Conservation (phyloP, 2,113 vertebrate genomes). For the Hemiscyllium ocellatum region DNA sequence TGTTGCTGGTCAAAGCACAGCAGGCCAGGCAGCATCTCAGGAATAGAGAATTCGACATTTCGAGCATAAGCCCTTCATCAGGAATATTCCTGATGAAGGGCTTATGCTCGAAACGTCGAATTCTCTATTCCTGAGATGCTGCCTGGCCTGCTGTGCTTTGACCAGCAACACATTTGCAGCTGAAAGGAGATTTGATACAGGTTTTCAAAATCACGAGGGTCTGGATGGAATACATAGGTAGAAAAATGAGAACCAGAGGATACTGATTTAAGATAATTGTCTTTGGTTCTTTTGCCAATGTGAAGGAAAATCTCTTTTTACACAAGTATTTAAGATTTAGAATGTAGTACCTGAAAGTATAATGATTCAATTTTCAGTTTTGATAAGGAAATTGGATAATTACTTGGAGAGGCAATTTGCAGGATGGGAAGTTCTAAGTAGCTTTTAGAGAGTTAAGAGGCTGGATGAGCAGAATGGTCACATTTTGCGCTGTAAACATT, state of each 20-base stretch:
- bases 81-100: too few relatives aligned
- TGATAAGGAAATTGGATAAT: not conserved
- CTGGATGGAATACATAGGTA: not conserved
- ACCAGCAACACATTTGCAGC: too few relatives aligned
- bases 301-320: not conserved
- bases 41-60: too few relatives aligned
- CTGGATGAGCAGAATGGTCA: not conserved
- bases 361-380: not conserved
- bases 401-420: not conserved
- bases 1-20: too few relatives aligned
- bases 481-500: not conserved
- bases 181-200: not conserved
- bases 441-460: not conserved
- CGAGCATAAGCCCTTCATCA: too few relatives aligned
- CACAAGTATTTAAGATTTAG: not conserved
- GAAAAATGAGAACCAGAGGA: not conserved
- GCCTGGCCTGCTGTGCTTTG: too few relatives aligned
- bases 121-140: too few relatives aligned
- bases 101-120: too few relatives aligned
- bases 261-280: not conserved
- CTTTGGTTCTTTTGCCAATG: not conserved
- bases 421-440: not conserved
- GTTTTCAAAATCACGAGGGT: not conserved
- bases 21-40: too few relatives aligned
- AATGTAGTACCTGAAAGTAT: not conserved